Evolutionary conservation across 2,797 vertebrate species (phyloP).

Genomic region (Pseudotriccus pelzelni): DNA sequence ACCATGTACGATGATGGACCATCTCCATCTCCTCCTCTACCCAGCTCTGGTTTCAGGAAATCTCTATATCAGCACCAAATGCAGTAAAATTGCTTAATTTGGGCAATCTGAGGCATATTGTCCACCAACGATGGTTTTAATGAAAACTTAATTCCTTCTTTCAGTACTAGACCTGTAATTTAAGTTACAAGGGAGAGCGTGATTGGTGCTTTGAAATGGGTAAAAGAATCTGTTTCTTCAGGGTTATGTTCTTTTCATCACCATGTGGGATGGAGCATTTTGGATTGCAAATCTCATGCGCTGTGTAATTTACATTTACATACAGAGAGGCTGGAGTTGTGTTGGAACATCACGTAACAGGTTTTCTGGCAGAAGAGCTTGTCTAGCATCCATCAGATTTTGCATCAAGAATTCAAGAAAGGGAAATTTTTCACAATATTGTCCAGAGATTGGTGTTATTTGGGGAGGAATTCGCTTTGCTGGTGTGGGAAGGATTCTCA

Average conservation of each 20-base stretch:
- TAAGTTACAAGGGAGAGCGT: background rate
- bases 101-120: background rate
- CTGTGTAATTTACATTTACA: background rate
- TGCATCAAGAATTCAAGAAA: background rate
- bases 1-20: accelerated
- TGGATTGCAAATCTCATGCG: constrained; percentile 15
- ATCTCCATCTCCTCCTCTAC: background rate
- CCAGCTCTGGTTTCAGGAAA: background rate
- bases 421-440: background rate
- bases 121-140: background rate
- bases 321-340: background rate
- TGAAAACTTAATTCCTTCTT: constrained; percentile 24
- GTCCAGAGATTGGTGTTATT: background rate
- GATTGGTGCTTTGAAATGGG: constrained; percentile 27
- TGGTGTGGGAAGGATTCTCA: background rate
- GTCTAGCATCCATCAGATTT: background rate
- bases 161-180: constrained; percentile 30
- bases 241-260: constrained; percentile 22
- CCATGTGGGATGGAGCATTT: background rate
- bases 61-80: background rate
- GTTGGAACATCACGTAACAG: background rate
- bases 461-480: background rate
- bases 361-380: background rate
- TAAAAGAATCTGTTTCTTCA: constrained; percentile 48
- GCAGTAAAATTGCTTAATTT: background rate